These are phyloP conservation scores for Rhodophaea formosa DNA, from an alignment of 2,888 invertebrate species.

Conservation along the genomic window DNA sequence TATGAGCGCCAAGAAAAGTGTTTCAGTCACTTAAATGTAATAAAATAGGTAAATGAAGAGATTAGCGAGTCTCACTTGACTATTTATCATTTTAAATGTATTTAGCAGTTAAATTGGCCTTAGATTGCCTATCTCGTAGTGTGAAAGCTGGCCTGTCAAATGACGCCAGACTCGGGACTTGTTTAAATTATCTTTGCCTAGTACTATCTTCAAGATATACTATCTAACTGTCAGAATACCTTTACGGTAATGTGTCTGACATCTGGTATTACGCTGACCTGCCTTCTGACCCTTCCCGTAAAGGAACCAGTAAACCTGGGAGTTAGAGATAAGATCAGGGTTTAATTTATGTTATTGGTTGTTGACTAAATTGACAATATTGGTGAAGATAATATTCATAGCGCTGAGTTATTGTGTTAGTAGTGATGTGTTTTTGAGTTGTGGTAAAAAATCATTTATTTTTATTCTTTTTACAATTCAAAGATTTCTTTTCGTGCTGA, in stretches of 20 bases:
- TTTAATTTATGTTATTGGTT: slow-evolving; percentile 16
- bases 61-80: neutral
- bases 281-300: slow-evolving; percentile 13
- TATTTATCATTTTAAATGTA: slow-evolving; percentile 8
- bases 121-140: slow-evolving; percentile 11
- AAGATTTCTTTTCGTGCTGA: no score
- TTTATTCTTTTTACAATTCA: neutral
- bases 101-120: slow-evolving; percentile 7
- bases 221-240: slow-evolving; percentile 9
- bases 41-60: neutral
- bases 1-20: no score
- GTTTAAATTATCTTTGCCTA: slow-evolving; percentile 11
- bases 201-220: slow-evolving; percentile 11
- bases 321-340: slow-evolving; percentile 15
- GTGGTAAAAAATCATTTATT: neutral
- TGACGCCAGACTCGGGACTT: slow-evolving; percentile 4
- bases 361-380: slow-evolving; percentile 15
- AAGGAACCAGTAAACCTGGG: slow-evolving; percentile 13
- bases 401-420: neutral
- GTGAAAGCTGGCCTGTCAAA: slow-evolving; percentile 12
- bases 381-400: slow-evolving; percentile 5
- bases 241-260: slow-evolving; percentile 15
- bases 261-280: slow-evolving; percentile 18
- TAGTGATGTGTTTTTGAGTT: neutral
- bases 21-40: neutral